Conservation (phyloP, 2,888 invertebrate genomes). For the Ischnus inquisitorius region DNA sequence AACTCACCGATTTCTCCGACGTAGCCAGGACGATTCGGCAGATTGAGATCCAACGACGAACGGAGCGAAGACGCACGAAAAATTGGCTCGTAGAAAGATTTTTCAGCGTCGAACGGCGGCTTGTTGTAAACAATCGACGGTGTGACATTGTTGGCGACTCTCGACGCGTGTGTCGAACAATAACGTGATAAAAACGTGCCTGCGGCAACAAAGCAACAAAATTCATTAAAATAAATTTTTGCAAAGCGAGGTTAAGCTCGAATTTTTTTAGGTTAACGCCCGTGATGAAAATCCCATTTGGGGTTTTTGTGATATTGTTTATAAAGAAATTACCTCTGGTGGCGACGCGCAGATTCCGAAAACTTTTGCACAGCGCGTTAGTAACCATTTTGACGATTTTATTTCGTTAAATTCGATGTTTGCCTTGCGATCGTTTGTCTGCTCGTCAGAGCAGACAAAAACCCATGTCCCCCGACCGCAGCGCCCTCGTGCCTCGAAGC, state of each 20-base stretch:
- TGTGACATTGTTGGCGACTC: background rate
- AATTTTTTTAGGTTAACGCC: slow-evolving; percentile 13
- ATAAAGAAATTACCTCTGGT: slow-evolving; percentile 63
- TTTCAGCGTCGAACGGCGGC: slow-evolving; percentile 19
- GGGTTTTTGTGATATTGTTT: background rate
- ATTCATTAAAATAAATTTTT: background rate
- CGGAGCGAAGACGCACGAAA: slow-evolving; percentile 64
- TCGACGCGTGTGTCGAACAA: slow-evolving; percentile 56
- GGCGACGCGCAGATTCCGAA: slow-evolving; percentile 64
- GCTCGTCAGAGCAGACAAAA: slow-evolving; percentile 51
- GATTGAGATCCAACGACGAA: slow-evolving; percentile 76
- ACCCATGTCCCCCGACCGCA: slow-evolving; percentile 10
- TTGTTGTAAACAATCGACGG: slow-evolving; percentile 30
- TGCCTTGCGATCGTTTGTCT: slow-evolving; percentile 12
- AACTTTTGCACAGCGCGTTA: slow-evolving; percentile 69
- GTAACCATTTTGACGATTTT: slow-evolving; percentile 68
- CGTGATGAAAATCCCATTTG: too few relatives aligned
- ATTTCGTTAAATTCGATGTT: background rate
- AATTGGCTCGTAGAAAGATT: slow-evolving; percentile 66
- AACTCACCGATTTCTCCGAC: slow-evolving; percentile 67
- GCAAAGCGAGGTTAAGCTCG: slow-evolving; percentile 27
- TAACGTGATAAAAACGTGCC: slow-evolving; percentile 47
- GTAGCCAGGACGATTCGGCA: slow-evolving; percentile 65
- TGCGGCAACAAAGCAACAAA: slow-evolving; percentile 8
- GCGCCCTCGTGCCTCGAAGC: background rate